These are phyloP conservation scores for Callospermophilus lateralis DNA, from an alignment of 2,113 vertebrate genomes.

Conservation along the genomic window DNA sequence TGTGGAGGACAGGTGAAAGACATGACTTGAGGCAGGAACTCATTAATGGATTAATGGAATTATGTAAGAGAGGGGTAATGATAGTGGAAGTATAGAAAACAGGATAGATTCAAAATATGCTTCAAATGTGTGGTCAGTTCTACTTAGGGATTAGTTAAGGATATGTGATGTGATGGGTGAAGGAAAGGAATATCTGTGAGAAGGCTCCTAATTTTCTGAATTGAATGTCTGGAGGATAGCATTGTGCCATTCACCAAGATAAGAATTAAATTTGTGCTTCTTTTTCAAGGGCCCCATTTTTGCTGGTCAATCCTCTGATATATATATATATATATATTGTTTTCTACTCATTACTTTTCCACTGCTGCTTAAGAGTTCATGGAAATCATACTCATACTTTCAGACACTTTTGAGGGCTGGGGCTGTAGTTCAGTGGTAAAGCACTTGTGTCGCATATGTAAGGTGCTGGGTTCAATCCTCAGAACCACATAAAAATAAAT, in stretches of 20 bases:
- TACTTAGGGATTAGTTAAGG: not conserved
- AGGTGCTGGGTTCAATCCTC: too few species aligned
- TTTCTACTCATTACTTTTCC: not conserved
- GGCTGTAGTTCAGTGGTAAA: too few species aligned
- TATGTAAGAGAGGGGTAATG: not conserved
- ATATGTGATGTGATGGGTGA: not conserved
- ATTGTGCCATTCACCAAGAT: not conserved
- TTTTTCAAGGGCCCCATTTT: not conserved
- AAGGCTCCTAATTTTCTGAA: not conserved
- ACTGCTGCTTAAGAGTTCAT: not conserved
- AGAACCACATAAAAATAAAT: too few species aligned
- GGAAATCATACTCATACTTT: not conserved
- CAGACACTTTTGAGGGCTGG: not conserved
- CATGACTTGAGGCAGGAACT: not conserved
- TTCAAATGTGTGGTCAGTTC: not conserved
- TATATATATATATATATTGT: not conserved
- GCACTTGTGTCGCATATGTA: too few species aligned
- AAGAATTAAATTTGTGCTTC: not conserved
- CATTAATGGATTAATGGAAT: not conserved
- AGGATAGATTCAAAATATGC: not conserved
- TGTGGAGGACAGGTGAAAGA: not conserved
- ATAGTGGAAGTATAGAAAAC: not conserved
- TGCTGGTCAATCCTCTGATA: not conserved
- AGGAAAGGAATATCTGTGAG: not conserved
- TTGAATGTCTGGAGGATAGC: not conserved